Evolutionary conservation across 2,888 invertebrate species (phyloP).

Genomic region (Nemotelus pantherinus): DNA sequence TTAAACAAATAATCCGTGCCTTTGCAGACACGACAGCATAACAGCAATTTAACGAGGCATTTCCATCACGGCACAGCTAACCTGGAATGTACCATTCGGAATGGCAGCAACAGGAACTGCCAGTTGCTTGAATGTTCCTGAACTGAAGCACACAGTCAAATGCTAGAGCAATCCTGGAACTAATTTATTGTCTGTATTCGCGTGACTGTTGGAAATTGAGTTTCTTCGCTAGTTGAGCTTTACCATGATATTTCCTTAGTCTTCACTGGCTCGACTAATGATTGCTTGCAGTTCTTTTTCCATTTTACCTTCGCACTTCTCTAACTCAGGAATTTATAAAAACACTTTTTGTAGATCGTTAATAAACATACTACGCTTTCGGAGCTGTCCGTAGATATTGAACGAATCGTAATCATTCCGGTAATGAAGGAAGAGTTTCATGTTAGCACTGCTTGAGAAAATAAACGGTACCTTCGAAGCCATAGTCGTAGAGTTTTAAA

Average conservation of each 20-base stretch:
- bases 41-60: slow-evolving; percentile 33
- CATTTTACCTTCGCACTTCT: slow-evolving; percentile 1
- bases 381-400: too few species aligned
- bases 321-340: slow-evolving; percentile 23
- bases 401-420: too few species aligned
- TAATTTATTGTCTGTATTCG: slow-evolving; percentile 39
- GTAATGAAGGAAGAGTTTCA: too few species aligned
- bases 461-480: too few species aligned
- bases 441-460: too few species aligned
- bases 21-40: background rate
- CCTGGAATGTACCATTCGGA: background rate
- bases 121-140: background rate
- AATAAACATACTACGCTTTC: slow-evolving; percentile 1
- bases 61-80: slow-evolving; percentile 32
- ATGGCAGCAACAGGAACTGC: slow-evolving; percentile 8
- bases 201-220: slow-evolving; percentile 40
- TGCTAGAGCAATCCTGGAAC: slow-evolving; percentile 21
- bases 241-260: slow-evolving; percentile 27
- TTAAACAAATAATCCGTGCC: too few species aligned
- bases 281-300: background rate
- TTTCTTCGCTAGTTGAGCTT: slow-evolving; percentile 25
- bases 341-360: slow-evolving; percentile 18
- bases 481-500: too few species aligned
- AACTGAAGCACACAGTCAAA: background rate
- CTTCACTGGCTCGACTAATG: too few species aligned